Evolutionary conservation across 2,113 vertebrate species (phyloP).

Genomic region (Choloepus hoffmanni): DNA sequence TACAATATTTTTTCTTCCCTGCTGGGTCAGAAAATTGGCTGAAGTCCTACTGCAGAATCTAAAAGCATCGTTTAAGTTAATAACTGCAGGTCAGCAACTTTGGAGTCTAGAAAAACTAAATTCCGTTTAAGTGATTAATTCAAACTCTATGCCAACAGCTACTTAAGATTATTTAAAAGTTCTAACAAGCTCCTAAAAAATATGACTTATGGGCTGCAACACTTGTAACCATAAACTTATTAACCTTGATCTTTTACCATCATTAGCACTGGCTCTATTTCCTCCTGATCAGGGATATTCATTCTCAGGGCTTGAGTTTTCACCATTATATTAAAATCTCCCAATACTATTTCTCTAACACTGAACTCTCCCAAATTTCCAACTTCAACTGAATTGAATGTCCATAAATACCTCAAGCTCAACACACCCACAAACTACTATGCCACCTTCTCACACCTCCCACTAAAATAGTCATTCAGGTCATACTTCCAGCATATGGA

Average conservation of each 20-base stretch:
- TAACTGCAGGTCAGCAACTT: conserved; percentile 56
- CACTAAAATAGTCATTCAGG: background rate
- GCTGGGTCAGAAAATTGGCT: conserved; percentile 49
- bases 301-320: background rate
- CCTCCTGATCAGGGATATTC: conserved; percentile 9
- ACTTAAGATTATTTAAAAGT: conserved; percentile 69
- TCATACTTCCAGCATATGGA: background rate
- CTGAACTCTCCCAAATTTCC: background rate
- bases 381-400: background rate
- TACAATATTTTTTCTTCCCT: conserved; percentile 34
- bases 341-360: background rate
- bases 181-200: conserved; percentile 35
- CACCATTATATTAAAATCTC: background rate
- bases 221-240: conserved; percentile 37
- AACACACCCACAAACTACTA: background rate
- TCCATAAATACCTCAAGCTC: background rate
- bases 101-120: conserved; percentile 61
- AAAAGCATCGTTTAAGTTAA: conserved; percentile 56
- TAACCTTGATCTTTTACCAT: conserved; percentile 55
- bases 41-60: conserved; percentile 51
- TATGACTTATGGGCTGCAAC: background rate
- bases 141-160: conserved; percentile 50
- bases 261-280: background rate
- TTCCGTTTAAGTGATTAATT: conserved; percentile 69
- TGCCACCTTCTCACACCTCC: background rate